Conservation (phyloP, 2,113 vertebrate genomes). For the Phaethornis superciliosus region DNA sequence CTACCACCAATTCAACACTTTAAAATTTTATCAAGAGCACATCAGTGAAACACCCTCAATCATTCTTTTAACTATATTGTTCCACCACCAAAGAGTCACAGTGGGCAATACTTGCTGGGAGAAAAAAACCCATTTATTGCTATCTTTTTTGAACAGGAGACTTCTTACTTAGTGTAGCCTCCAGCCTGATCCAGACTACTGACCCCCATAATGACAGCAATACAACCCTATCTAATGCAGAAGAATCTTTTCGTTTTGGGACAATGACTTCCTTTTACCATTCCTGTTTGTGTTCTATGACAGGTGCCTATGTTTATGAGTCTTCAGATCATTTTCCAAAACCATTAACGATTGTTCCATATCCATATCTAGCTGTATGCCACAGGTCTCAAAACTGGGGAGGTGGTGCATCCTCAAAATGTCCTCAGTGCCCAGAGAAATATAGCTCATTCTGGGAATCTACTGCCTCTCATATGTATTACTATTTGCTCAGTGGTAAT, state of each 20-base stretch:
- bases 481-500: background rate
- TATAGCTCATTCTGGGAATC: background rate
- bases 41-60: background rate
- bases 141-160: background rate
- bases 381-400: background rate
- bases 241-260: background rate
- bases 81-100: background rate
- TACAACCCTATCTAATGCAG: background rate
- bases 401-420: background rate
- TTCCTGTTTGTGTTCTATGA: background rate
- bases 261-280: background rate
- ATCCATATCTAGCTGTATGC: background rate
- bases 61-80: background rate
- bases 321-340: background rate
- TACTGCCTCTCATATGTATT: background rate
- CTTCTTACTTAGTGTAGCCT: background rate
- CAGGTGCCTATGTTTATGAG: background rate
- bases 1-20: background rate
- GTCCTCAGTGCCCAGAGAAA: background rate
- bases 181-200: background rate
- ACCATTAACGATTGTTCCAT: background rate
- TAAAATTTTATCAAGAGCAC: background rate
- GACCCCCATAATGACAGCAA: background rate
- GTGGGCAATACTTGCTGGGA: background rate
- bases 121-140: background rate